Percentiles rank a stretch among this genome's conserved stretches.
Evolutionary conservation across 2,888 invertebrate species (phyloP).

Genomic region (Melanostoma scalare): DNA sequence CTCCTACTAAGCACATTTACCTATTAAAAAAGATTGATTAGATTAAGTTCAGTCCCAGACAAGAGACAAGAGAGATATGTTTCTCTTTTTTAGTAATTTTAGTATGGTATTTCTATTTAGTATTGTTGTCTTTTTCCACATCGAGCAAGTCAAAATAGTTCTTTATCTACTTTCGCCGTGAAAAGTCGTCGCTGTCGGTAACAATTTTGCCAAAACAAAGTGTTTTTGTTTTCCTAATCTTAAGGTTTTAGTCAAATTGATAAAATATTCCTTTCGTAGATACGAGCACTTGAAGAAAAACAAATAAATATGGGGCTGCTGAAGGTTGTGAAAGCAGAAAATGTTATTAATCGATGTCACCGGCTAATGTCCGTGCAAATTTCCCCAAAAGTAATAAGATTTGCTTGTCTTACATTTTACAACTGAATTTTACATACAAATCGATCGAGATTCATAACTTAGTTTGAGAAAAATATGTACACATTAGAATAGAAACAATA

Average conservation of each 20-base stretch:
- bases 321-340: conserved; percentile 4
- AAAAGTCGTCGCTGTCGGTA: background rate
- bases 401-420: background rate
- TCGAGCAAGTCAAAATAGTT: conserved; percentile 19
- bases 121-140: too few relatives aligned
- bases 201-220: background rate
- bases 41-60: too few relatives aligned
- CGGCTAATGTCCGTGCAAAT: conserved; percentile 40
- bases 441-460: too few relatives aligned
- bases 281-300: background rate
- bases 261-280: background rate
- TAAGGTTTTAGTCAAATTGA: background rate
- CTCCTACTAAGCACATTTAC: conserved; percentile 1
- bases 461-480: too few relatives aligned
- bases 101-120: too few relatives aligned
- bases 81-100: too few relatives aligned
- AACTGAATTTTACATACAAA: background rate
- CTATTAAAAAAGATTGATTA: background rate
- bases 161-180: background rate
- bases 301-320: conserved; percentile 10
- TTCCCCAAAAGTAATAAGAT: conserved; percentile 32
- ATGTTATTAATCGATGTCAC: conserved; percentile 1
- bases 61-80: too few relatives aligned
- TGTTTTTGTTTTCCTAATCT: background rate
- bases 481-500: too few relatives aligned